Percentiles rank a stretch among this genome's conserved stretches.
These are phyloP conservation scores for Meloidogyne chitwoodi DNA, from an alignment of 1,140 invertebrate species.

Conservation along the genomic window DNA sequence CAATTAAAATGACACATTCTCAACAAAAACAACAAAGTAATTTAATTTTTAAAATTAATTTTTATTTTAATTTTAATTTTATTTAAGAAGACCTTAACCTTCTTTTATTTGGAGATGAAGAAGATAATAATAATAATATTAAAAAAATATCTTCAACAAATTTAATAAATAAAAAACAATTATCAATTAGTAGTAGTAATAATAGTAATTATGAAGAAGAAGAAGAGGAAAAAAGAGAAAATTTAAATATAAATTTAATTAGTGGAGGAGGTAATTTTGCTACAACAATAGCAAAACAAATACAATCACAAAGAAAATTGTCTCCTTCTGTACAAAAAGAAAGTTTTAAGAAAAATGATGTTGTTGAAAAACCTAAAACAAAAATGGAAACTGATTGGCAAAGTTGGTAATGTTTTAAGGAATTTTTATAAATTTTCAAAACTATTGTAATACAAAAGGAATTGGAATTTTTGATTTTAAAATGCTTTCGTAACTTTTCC, in stretches of 20 bases:
- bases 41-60: neutral
- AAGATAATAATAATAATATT: neutral
- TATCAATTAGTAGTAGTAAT: neutral
- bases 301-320: neutral
- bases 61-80: neutral
- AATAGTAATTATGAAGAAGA: neutral
- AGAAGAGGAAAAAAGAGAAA: no score
- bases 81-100: neutral
- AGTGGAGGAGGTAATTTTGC: neutral
- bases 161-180: neutral
- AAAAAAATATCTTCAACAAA: neutral
- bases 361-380: neutral
- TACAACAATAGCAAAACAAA: neutral
- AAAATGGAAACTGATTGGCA: neutral
- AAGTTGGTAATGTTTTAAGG: constrained; percentile 1
- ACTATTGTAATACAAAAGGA: neutral
- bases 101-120: constrained; percentile 6
- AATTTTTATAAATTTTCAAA: neutral
- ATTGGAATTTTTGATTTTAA: neutral
- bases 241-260: neutral
- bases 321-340: neutral
- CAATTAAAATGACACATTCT: neutral
- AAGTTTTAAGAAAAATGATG: neutral
- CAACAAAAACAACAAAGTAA: neutral
- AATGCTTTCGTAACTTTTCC: no score